Evolutionary conservation across 1,140 invertebrate species (phyloP), one percentile per base, ranked within the genome.

Genomic region (Drosophila suzukii): DNA sequence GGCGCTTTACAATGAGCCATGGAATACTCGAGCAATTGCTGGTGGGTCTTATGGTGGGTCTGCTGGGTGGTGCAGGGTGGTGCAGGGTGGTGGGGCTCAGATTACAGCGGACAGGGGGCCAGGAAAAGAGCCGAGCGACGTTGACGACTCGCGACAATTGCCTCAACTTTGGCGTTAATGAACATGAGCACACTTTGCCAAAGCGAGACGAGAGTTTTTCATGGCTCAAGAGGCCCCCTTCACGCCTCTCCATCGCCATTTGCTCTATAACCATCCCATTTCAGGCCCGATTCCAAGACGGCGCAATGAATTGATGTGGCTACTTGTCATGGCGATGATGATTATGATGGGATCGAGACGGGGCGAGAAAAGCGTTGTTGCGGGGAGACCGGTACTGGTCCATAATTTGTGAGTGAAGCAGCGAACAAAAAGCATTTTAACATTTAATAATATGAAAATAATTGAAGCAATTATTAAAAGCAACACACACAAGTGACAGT

Each of bases 381-480:
- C 20, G 20, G 20, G 20, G 20, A 20, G 20, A 2, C 20, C 20
- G 2, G 20, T 20, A 20, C 20, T 20, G 20, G 20, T 20, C 20
- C 20, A 20, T 20, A 20, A 20, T 20, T 20, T 77, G 74, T 56
- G 56, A 81, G 81, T 54, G 62, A 74, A 39, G 51, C 70, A 39
- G 51, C 74, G 84, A 80, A 75, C 85, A 89, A 90, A 89, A 90
- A 81, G 77, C 70, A 75, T 67, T 90, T 89, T 89, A 90, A 70
- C 85, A 81, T 82, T 90, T 90, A 84, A 90, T 89, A 89, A 89
- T 90, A 90, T 84, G 73, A 89, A 89, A 89, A 84, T 89, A 90
- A 89, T 89, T 89, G 81, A 89, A 81, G 84, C 84, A 90, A 89
- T 89, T 89, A 89, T 65, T 54, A 70, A 61, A 20, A 50, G 73